Evolutionary conservation across 2,888 invertebrate genomes (phyloP).

Genomic region (Patella ulyssiponensis): DNA sequence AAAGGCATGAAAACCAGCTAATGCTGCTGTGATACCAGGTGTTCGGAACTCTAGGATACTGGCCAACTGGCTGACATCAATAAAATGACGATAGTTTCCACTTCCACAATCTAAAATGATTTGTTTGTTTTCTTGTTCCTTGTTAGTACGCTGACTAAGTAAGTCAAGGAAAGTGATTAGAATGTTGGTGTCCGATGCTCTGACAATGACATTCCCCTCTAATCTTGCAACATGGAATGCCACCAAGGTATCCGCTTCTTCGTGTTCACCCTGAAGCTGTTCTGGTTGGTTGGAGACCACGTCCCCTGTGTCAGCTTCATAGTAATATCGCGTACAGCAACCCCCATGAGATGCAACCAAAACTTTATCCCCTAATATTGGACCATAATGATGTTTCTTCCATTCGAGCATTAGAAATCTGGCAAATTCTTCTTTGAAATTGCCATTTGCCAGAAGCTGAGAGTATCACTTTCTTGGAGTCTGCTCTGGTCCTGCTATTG

Average conservation of each 20-base stretch:
- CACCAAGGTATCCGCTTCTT: constrained; percentile 24
- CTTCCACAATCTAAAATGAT: neutral
- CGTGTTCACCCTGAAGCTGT: constrained; percentile 24
- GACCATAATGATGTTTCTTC: constrained; percentile 19
- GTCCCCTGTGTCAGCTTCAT: neutral
- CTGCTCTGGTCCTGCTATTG: constrained; percentile 24
- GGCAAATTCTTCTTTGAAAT: constrained; percentile 26
- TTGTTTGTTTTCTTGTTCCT: neutral
- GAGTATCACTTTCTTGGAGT: constrained; percentile 6
- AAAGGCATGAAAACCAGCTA: neutral
- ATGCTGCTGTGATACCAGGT: neutral
- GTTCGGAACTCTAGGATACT: neutral
- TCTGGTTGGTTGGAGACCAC: constrained; percentile 13
- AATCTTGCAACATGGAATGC: constrained; percentile 24
- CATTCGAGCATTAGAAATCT: constrained; percentile 22
- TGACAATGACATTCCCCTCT: neutral
- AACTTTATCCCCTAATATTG: constrained; percentile 18
- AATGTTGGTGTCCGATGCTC: constrained; percentile 25
- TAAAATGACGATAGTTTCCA: neutral
- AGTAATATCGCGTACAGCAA: neutral
- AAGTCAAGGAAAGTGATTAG: constrained; percentile 22
- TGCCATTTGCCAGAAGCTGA: constrained; percentile 19
- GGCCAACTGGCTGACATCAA: neutral
- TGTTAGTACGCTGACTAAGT: neutral
- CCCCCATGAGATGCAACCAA: neutral